These are phyloP conservation scores for Mythimna pallens DNA, from an alignment of 2,888 invertebrate genomes.

Conservation along the genomic window DNA sequence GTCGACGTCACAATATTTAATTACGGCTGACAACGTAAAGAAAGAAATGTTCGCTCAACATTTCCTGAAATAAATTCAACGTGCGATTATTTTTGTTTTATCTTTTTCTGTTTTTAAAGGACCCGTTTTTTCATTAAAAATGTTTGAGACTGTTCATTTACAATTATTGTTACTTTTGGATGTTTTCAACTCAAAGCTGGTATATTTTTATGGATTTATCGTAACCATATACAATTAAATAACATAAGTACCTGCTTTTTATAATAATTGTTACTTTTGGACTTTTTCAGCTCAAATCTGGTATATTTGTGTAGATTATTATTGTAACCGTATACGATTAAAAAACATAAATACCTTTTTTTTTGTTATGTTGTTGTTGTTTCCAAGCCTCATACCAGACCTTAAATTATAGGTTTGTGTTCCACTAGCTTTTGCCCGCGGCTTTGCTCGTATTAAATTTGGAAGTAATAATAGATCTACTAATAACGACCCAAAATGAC, in stretches of 20 bases:
- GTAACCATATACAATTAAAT: neutral
- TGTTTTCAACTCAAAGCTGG: neutral
- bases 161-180: neutral
- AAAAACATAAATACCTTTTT: neutral
- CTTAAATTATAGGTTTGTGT: neutral
- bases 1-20: constrained; percentile 16
- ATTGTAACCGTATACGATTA: neutral
- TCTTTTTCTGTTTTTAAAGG: neutral
- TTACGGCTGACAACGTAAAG: constrained; percentile 18
- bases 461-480: no score
- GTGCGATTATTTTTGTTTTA: constrained; percentile 22
- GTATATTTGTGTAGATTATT: neutral
- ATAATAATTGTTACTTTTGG: neutral
- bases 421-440: neutral
- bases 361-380: neutral
- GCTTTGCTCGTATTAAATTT: no score
- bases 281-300: neutral
- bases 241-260: neutral
- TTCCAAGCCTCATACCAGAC: neutral
- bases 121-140: neutral
- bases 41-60: neutral
- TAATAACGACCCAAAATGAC: no score
- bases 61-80: constrained; percentile 34
- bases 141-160: neutral
- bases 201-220: neutral